Evolutionary conservation across 1,140 invertebrate species (phyloP), one percentile per base, ranked within the genome.

Genomic region (Brachionus plicatilis): DNA sequence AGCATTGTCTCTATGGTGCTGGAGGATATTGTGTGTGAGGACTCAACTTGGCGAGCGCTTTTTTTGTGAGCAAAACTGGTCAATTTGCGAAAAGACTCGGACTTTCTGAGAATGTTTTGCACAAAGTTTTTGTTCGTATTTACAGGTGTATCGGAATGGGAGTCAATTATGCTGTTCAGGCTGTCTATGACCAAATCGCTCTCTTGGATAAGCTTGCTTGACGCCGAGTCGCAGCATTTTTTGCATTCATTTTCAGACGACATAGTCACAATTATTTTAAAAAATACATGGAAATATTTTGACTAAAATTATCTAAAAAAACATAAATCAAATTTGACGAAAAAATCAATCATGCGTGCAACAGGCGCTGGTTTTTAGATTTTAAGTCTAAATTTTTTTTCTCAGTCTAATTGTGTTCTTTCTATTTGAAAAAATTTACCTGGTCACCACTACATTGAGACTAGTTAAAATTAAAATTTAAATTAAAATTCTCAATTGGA

Each of bases 121-220:
- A 72, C 68, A 72, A 72, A 72, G 43, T 72, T 72, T 72, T 43
- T 72, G 8, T 37, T 72, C 37, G 33, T 43, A 72, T 72, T 68
- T 68, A 41, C 66, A 33, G 27, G 9, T 33, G 66, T 20, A 14
- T 72, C 33, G 68, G 72, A 76, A 76, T 76, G 72, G 33, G 72
- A 76, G 14, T 76, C 72, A 37, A 76, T 76, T 9, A 76, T 76
- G 8, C 20, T 76, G 20, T 76, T 50, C 27, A 76, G 47, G 27
- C 47, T 76, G 9, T 76, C 45, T 2, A 76, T 27, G 3, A 76
- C 20, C 27, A 76, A 27, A 14, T 76, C 72, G 11, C 43, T 50
- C 47, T 76, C 72, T 24, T 47, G 17, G 17, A 76, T 24, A 50
- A 76, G 24, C 43, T 76, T 50, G 17, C 27, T 53, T 9, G 53